Conservation (phyloP, 2,113 vertebrate species). For the Nipponia nippon region DNA sequence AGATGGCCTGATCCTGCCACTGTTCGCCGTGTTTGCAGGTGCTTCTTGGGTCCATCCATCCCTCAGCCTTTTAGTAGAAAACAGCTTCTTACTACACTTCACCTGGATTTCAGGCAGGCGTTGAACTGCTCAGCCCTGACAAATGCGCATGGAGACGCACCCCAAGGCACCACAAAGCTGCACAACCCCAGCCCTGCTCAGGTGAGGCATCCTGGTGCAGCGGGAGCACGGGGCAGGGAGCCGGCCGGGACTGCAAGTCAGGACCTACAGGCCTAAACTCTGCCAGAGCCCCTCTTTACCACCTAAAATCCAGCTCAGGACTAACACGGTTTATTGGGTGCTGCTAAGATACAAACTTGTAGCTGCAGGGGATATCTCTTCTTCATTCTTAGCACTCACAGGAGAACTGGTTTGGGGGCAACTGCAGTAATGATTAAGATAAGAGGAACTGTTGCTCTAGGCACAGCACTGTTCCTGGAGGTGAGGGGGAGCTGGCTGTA, state of each 20-base stretch:
- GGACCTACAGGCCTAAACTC: background rate
- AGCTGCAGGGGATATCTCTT: background rate
- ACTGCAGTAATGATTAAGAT: background rate
- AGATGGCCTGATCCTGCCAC: accelerated
- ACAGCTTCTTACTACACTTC: background rate
- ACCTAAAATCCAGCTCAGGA: background rate
- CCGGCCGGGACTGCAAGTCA: too few species aligned
- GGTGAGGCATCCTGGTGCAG: background rate
- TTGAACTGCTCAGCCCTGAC: too few species aligned
- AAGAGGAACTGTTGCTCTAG: background rate
- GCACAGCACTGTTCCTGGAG: background rate
- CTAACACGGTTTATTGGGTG: background rate
- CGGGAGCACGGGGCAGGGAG: background rate
- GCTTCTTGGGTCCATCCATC: background rate
- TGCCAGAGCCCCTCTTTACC: background rate
- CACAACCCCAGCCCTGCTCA: background rate
- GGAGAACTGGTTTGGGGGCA: background rate
- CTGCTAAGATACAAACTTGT: background rate
- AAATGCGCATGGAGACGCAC: accelerated
- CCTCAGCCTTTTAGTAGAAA: background rate
- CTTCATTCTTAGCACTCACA: background rate
- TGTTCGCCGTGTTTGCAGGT: background rate
- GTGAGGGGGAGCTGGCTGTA: background rate
- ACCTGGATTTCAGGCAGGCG: background rate
- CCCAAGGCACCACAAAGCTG: background rate